A percentile compares a stretch with the other conserved stretches of the same genome.
Evolutionary conservation across 1,140 invertebrate species (phyloP).

Genomic region (Trichomalopsis sarcophagae): DNA sequence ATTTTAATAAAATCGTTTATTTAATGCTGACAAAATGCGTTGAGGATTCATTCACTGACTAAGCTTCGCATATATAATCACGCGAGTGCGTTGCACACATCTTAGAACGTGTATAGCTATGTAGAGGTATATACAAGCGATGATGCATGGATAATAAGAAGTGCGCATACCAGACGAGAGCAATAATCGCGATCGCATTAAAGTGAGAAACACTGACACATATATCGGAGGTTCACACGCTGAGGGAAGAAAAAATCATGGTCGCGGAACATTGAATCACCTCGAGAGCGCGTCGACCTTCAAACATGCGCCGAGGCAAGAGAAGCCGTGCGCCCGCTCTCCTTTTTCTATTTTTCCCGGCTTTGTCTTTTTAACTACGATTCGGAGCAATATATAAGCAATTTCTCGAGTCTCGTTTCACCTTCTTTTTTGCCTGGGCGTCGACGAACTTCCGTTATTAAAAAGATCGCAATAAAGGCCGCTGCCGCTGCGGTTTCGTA

Average conservation of each 20-base stretch:
- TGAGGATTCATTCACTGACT: background rate
- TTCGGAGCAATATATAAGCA: conserved; percentile 9
- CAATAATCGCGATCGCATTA: conserved; percentile 11
- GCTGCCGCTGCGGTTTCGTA: background rate
- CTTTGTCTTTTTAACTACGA: conserved; percentile 14
- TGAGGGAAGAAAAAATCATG: conserved; percentile 30
- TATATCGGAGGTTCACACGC: conserved; percentile 13
- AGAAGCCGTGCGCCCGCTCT: background rate
- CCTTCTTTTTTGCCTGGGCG: conserved; percentile 16
- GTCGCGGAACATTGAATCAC: conserved; percentile 30
- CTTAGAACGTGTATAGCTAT: background rate
- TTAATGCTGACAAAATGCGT: background rate
- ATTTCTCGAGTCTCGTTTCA: background rate
- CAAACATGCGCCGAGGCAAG: background rate
- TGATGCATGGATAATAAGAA: background rate
- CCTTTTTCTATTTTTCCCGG: conserved; percentile 15
- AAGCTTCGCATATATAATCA: too few relatives aligned
- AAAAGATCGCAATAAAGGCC: background rate
- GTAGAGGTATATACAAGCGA: background rate
- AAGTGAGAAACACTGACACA: conserved; percentile 9
- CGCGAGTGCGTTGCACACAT: background rate
- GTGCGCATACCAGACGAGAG: background rate
- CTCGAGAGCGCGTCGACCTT: conserved; percentile 19
- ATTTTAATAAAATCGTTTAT: conserved; percentile 43
- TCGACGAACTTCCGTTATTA: conserved; percentile 16